A percentile compares a stretch with the other conserved stretches of the same genome.
Evolutionary conservation across 2,113 vertebrate genomes (phyloP).

Genomic region (Mirza zaza): DNA sequence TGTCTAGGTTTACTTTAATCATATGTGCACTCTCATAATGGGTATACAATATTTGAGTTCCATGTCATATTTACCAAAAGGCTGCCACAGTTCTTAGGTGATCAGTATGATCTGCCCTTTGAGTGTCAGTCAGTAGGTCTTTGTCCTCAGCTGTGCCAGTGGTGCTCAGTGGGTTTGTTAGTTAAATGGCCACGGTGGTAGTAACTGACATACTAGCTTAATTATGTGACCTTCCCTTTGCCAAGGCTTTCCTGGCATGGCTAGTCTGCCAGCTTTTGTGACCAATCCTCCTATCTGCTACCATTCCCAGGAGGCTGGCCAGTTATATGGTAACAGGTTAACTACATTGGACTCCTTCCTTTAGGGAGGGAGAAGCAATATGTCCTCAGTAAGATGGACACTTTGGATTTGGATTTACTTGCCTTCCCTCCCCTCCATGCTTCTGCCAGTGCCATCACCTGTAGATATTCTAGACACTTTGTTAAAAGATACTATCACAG

Average conservation of each 20-base stretch:
- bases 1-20: not conserved
- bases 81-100: not conserved
- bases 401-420: not conserved
- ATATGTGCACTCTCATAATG: not conserved
- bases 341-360: not conserved
- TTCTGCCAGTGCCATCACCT: not conserved
- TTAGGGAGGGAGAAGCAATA: not conserved
- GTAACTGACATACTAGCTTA: not conserved
- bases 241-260: not conserved
- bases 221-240: not conserved
- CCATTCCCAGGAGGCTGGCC: not conserved
- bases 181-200: not conserved
- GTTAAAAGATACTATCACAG: not conserved
- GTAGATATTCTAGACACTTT: not conserved
- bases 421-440: not conserved
- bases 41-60: not conserved
- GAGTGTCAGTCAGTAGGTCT: not conserved
- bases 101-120: not conserved
- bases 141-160: not conserved
- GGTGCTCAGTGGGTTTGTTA: not conserved
- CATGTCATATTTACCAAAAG: not conserved
- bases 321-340: not conserved
- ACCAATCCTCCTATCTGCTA: not conserved
- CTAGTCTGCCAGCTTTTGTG: not conserved
- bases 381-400: not conserved